Conservation (phyloP, 2,113 vertebrate species). For the Leucosticte australis region DNA sequence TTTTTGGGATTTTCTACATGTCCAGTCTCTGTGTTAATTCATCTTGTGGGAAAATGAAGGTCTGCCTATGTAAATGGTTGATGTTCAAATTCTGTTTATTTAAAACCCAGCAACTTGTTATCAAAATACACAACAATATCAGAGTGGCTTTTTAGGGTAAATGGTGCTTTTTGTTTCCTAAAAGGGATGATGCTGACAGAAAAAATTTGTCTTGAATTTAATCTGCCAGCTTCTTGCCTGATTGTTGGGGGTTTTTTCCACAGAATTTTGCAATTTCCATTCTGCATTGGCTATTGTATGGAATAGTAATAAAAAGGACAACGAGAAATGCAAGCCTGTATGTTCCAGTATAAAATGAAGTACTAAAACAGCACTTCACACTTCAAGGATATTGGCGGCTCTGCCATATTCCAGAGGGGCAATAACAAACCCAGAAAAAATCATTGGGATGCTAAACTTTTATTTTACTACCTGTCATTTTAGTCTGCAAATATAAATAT, state of each 20-base stretch:
- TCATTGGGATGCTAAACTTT: not conserved
- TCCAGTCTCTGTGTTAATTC: not conserved
- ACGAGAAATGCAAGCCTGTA: not conserved
- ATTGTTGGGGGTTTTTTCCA: not conserved
- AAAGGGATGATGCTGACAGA: not conserved
- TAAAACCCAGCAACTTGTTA: not conserved
- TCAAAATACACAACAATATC: not conserved
- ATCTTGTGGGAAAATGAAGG: not conserved
- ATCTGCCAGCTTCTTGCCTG: not conserved
- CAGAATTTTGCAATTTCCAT: not conserved
- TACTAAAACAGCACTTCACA: not conserved
- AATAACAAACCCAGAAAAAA: not conserved
- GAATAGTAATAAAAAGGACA: not conserved
- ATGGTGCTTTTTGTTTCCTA: not conserved
- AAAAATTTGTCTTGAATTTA: not conserved
- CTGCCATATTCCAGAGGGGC: not conserved
- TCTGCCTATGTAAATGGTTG: not conserved
- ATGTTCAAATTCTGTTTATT: not conserved
- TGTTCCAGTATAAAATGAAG: not conserved
- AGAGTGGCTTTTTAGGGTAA: not conserved
- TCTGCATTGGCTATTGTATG: not conserved
- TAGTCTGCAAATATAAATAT: slow-evolving; percentile 43
- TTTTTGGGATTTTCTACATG: not conserved
- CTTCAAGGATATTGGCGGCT: not conserved
- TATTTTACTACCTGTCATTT: slow-evolving; percentile 26